Evolutionary conservation across 2,113 vertebrate species (phyloP).

Genomic region (Oryzias melastigma): DNA sequence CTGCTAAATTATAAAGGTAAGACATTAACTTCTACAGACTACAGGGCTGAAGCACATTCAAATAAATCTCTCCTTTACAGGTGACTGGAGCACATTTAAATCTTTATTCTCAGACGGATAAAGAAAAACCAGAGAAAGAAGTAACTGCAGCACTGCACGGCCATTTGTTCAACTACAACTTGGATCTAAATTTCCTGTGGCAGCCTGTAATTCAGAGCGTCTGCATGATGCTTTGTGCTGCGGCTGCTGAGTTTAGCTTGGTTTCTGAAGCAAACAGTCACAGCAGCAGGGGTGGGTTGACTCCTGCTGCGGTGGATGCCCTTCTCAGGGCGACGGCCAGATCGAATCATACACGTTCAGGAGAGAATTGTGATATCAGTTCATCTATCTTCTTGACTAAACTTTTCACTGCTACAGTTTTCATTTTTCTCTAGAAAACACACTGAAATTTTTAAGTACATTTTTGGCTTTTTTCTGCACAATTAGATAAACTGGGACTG

Average conservation of each 20-base stretch:
- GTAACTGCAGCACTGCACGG: neutral
- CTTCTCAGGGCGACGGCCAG: conserved; percentile 6
- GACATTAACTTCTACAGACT: conserved; percentile 12
- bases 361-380: conserved; percentile 5
- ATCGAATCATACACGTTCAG: conserved; percentile 6
- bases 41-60: conserved; percentile 2
- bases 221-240: conserved; percentile 3
- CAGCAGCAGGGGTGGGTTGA: conserved; percentile 7
- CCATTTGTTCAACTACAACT: neutral
- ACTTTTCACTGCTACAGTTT: neutral
- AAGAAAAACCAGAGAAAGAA: neutral
- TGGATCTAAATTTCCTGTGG: conserved; percentile 3
- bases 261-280: conserved; percentile 33
- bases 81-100: conserved; percentile 15
- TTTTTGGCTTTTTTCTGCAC: neutral
- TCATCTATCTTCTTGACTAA: conserved; percentile 1
- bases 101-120: conserved; percentile 5
- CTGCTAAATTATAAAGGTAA: conserved; percentile 17
- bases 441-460: no score
- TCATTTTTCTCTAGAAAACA: neutral
- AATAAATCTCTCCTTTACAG: conserved; percentile 1
- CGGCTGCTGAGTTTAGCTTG: conserved; percentile 21
- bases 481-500: neutral
- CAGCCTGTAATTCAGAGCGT: conserved; percentile 4
- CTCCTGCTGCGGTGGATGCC: conserved; percentile 12